Evolutionary conservation across 2,113 vertebrate genomes (phyloP).

Genomic region (Mesembrinibis cayennensis): DNA sequence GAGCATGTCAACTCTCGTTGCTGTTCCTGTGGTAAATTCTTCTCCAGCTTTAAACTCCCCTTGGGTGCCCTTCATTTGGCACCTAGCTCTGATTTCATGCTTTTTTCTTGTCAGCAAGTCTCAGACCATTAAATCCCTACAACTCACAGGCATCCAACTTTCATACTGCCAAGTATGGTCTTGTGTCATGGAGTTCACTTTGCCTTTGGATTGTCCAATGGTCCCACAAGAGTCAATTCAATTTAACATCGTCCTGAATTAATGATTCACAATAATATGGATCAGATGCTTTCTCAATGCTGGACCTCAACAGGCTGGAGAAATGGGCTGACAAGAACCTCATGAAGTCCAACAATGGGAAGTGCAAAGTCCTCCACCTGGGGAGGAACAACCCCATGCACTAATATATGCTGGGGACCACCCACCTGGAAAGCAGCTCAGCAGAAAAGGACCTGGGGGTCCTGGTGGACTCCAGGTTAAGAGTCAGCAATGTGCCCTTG

Average conservation of each 20-base stretch:
- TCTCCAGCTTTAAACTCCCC: background rate
- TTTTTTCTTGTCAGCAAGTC: background rate
- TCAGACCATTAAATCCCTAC: background rate
- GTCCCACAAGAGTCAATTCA: background rate
- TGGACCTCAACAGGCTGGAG: background rate
- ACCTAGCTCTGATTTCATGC: background rate
- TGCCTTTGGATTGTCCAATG: background rate
- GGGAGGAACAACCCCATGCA: no score
- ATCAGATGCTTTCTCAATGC: background rate
- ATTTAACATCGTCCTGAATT: background rate
- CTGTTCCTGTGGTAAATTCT: background rate
- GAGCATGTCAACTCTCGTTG: background rate
- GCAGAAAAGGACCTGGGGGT: no score
- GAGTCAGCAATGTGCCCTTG: no score
- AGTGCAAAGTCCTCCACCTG: no score
- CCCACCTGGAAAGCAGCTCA: no score
- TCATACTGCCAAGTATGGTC: background rate
- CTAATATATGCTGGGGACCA: no score
- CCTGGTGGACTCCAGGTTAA: no score
- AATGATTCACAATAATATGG: background rate
- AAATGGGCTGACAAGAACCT: no score
- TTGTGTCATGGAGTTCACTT: background rate
- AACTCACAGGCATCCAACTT: background rate
- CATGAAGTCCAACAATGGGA: no score
- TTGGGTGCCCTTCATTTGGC: background rate